A percentile compares a stretch with the other conserved stretches of the same genome.
Evolutionary conservation across 2,113 vertebrate genomes (phyloP).

Genomic region (Chrysemys picta): DNA sequence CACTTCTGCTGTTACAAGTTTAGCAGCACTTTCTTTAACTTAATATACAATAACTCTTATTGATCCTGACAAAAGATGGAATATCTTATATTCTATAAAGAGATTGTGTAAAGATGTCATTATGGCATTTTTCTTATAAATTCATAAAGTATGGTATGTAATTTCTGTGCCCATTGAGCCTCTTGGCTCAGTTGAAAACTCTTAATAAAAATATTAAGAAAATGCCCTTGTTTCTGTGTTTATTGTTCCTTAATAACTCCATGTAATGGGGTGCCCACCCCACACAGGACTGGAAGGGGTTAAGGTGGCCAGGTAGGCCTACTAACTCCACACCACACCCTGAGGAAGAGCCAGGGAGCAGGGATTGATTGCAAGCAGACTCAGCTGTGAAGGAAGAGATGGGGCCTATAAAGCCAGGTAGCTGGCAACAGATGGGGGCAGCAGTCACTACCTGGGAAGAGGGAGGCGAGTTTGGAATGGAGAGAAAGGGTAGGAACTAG

Average conservation of each 20-base stretch:
- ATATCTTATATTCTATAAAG: conserved; percentile 11
- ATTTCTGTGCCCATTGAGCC: background rate
- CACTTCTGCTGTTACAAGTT: conserved; percentile 6
- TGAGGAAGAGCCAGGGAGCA: background rate
- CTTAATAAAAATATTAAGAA: background rate
- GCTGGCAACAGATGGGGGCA: background rate
- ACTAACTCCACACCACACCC: background rate
- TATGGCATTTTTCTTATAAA: background rate
- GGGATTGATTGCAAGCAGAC: background rate
- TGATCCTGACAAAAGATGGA: conserved; percentile 65
- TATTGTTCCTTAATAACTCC: background rate
- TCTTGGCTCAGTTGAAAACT: background rate
- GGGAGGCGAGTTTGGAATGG: background rate
- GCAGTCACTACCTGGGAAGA: background rate
- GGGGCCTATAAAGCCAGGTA: background rate
- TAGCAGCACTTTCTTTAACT: conserved; percentile 60
- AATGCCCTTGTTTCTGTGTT: background rate
- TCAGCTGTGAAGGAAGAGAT: background rate
- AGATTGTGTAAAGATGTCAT: background rate
- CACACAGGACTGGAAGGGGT: background rate
- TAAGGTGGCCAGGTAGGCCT: background rate
- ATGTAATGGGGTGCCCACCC: background rate
- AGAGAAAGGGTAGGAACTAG: background rate
- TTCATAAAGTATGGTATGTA: background rate
- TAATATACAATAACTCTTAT: conserved; percentile 58